Evolutionary conservation across 1,140 invertebrate genomes (phyloP), one percentile per base, ranked within the genome.

Genomic region (Tetramorium alpestre): DNA sequence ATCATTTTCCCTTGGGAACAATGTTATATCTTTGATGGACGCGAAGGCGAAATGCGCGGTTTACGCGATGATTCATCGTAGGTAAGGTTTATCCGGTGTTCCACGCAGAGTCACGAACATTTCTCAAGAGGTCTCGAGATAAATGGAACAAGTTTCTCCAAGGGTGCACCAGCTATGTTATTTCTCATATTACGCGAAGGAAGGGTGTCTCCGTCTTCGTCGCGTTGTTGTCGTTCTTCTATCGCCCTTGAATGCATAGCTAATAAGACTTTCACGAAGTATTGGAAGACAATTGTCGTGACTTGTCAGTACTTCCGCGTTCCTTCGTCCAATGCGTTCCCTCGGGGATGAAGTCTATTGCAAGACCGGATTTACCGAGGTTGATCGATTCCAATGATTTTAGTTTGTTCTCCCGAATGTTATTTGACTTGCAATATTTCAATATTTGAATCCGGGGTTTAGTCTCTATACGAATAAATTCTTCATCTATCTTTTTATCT

Each of bases 141-240:
- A 78, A 85, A 85, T 85, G 60, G 82, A 64, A 47, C 60, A 85
- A 85, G 82, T 85, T 85, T 78, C 75, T 78, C 11, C 25, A 22
- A 47, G 47, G 38, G 33, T 77, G 47, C 28, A 33, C 13, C 33
- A 11, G 72, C 58, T 41, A 77, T 16, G 44, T 77, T 85, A 85
- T 78, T 84, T 78, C 73, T 85, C 56, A 73, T 60, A 44, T 85
- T 78, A 65, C 60, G 11, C 13, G 73, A 13, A 25, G n/a, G 18
- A 77, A 77, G 60, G 16, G 58, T 11, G 16, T 6, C n/a, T 28
- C 28, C n/a, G n/a, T 64, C 44, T 76, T 62, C 56, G 33, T 54
- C 49, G 38, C 38, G 18, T 49, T 28, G 22, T 44, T 49, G n/a
- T 80, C 28, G 47, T 38, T 6, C 28, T 22, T 28, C 41, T 54